Base-by-base conservation (phyloP, 2,797 vertebrate species). In the Phoxinus dragarum region DNA sequence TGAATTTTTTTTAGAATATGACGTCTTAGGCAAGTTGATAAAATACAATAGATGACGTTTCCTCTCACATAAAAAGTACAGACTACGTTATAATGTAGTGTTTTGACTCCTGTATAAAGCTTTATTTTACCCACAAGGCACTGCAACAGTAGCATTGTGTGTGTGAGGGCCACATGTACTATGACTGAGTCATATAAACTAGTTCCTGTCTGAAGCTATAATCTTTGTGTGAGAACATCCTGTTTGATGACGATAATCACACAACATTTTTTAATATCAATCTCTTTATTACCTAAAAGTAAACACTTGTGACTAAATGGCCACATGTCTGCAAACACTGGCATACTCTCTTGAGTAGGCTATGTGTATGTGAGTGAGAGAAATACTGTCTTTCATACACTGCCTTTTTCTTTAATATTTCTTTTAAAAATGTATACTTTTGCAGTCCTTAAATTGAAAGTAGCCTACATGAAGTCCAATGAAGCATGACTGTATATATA, bases 181-280 rank as follows among this genome's bases (percentile, higher is more conserved):
- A n/a, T 59, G 49, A 56, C n/a, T 44, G 54, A 38, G 27, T 36
- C 14, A 36, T 61, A 61, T 11, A 6, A 27, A 40, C 1, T 16
- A 54, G 21, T 75, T 83, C 42, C 73, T 31, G 61, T 71, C 47
- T 71, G 34, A 54, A 0, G 5, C 7, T 71, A 21, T 56, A 17
- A 21, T 59, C 23, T 80, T 78, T 69, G 74, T 67, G 4, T 69
- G 17, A 59, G 47, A 84, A 67, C 74, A 69, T 84, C 82, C 74
- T 44, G 64, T 68, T 40, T 36, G 17, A 61, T 61, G 16, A 23
- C 0, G 10, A 72, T 42, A 59, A 56, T 12, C 27, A 42, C 21
- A n/a, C 36, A 17, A 31, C 11, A 44, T 42, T 73, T 36, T 49
- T 66, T 52, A 10, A 80, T 68, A 52, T 23, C 3, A 38, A 36